Percentiles rank a stretch among this genome's conserved stretches.
Conservation (phyloP, 2,113 vertebrate genomes). For the Leptocoma aspasia region DNA sequence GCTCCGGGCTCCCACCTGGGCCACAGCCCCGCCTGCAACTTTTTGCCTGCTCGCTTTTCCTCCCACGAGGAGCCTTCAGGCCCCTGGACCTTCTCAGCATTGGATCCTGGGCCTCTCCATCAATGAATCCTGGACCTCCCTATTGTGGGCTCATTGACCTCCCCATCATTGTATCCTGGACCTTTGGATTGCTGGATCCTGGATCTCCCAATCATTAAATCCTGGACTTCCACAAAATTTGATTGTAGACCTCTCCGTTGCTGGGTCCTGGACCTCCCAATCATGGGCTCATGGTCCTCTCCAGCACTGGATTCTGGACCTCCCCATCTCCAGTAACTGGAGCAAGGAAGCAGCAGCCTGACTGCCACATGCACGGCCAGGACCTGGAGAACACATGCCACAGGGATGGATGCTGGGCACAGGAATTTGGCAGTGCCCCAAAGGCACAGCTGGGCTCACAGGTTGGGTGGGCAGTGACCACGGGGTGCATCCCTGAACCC, state of each 20-base stretch:
- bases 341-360: background rate
- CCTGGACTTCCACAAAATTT: too few species aligned
- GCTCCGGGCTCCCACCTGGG: background rate
- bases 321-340: background rate
- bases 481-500: background rate
- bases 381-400: accelerated
- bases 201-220: background rate
- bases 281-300: too few species aligned
- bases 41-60: background rate
- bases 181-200: background rate
- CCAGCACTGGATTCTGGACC: too few species aligned
- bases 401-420: background rate
- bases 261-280: accelerated
- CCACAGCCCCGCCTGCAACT: background rate
- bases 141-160: background rate
- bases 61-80: background rate
- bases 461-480: background rate
- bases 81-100: accelerated
- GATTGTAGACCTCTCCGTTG: background rate
- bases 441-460: background rate
- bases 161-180: background rate
- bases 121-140: background rate
- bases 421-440: background rate
- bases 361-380: accelerated
- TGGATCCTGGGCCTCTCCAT: background rate